A percentile compares a stretch with the other conserved stretches of the same genome.
Evolutionary conservation across 2,888 invertebrate genomes (phyloP).

Genomic region (Cyclophora albipunctata): DNA sequence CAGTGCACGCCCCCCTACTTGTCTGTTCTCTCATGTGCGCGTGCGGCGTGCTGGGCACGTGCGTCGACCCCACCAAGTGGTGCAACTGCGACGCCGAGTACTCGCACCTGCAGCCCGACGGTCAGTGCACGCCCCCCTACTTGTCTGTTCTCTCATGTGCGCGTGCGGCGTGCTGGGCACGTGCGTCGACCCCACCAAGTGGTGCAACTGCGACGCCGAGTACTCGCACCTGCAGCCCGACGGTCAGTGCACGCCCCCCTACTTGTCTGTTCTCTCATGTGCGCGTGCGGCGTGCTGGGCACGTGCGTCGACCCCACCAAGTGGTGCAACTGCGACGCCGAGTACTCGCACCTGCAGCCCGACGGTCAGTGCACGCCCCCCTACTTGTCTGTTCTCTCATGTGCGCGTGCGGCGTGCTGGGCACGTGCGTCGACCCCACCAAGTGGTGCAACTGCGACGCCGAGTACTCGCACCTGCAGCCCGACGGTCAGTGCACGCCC

Average conservation of each 20-base stretch:
- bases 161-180: constrained; percentile 77
- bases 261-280: too few species aligned
- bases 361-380: constrained; percentile 25
- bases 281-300: constrained; percentile 87
- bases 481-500: constrained; percentile 49
- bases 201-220: constrained; percentile 96
- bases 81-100: constrained; percentile 93
- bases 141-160: too few species aligned
- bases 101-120: constrained; percentile 23
- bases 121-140: constrained; percentile 13
- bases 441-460: constrained; percentile 98
- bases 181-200: constrained; percentile 88
- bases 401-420: constrained; percentile 70
- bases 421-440: constrained; percentile 86
- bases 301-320: constrained; percentile 87
- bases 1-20: neutral
- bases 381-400: too few species aligned
- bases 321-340: constrained; percentile 97
- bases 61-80: constrained; percentile 89
- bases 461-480: constrained; percentile 43
- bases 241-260: constrained; percentile 21
- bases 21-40: too few species aligned
- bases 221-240: constrained; percentile 28
- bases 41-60: constrained; percentile 85
- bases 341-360: constrained; percentile 32